phyloP scores from a whole-genome alignment of 1,140 invertebrate genomes.

The Drosophila repletoides region DNA sequence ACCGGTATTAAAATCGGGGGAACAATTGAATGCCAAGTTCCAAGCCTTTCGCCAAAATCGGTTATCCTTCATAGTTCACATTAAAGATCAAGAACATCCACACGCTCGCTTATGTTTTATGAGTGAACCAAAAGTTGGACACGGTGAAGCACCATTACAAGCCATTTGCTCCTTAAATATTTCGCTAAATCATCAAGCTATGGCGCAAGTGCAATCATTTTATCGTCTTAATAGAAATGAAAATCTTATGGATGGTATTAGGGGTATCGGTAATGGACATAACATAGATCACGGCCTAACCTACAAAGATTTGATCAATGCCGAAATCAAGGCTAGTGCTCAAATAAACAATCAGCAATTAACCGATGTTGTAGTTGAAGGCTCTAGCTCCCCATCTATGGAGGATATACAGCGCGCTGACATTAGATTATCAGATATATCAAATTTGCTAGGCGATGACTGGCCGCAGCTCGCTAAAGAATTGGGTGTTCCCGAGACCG shows the following conservation, averaged over 20 bases:
- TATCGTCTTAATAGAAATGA: background rate
- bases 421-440: conserved; percentile 93
- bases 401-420: conserved; percentile 70
- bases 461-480: conserved; percentile 94
- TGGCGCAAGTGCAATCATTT: background rate
- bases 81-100: conserved; percentile 90
- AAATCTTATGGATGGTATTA: background rate
- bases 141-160: conserved; percentile 95
- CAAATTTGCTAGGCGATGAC: conserved; percentile 93
- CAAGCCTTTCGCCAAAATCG: conserved; percentile 98
- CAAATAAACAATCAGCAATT: no score
- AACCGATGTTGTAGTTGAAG: background rate
- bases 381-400: background rate
- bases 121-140: conserved; percentile 93
- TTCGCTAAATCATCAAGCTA: conserved; percentile 84
- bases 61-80: conserved; percentile 94
- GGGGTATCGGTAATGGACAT: conserved; percentile 12
- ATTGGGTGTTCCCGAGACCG: conserved; percentile 91
- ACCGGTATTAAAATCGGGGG: conserved; percentile 98
- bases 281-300: conserved; percentile 24
- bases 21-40: conserved; percentile 96
- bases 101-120: conserved; percentile 97
- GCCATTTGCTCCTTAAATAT: conserved; percentile 99
- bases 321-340: conserved; percentile 36
- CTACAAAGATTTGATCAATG: conserved; percentile 53